These are phyloP conservation scores for Thymelicus sylvestris DNA, from an alignment of 2,888 invertebrate genomes.

Conservation along the genomic window DNA sequence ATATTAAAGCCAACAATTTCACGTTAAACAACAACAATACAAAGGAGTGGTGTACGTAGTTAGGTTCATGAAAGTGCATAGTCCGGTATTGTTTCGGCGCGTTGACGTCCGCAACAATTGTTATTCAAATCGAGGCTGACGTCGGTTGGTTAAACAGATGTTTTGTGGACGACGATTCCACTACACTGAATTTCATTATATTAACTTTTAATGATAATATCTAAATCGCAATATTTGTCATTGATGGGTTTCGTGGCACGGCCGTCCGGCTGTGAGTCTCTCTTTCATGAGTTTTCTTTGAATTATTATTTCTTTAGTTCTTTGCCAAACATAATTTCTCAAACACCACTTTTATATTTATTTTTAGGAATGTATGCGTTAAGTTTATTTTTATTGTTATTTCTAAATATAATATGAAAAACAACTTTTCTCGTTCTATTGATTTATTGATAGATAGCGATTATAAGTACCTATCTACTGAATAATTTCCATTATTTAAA, in stretches of 20 bases:
- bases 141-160: conserved; percentile 30
- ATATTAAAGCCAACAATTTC: not conserved
- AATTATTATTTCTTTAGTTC: too few species aligned
- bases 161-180: conserved; percentile 13
- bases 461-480: not conserved
- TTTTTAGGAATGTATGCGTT: too few species aligned
- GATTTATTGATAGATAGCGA: not conserved
- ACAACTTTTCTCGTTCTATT: not conserved
- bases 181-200: not conserved
- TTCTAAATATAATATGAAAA: too few species aligned
- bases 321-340: too few species aligned
- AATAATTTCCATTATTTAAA: conserved; percentile 4
- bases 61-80: conserved; percentile 19
- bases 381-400: too few species aligned
- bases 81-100: conserved; percentile 27
- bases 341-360: too few species aligned
- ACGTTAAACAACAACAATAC: not conserved
- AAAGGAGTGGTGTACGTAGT: not conserved
- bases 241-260: too few species aligned
- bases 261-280: too few species aligned
- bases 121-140: conserved; percentile 33
- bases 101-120: conserved; percentile 30
- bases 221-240: too few species aligned
- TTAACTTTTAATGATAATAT: too few species aligned
- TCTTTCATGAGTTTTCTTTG: too few species aligned